Evolutionary conservation across 92 coral and sea anemone genomes (phyloP).

Genomic region (Micromussa lordhowensis): DNA sequence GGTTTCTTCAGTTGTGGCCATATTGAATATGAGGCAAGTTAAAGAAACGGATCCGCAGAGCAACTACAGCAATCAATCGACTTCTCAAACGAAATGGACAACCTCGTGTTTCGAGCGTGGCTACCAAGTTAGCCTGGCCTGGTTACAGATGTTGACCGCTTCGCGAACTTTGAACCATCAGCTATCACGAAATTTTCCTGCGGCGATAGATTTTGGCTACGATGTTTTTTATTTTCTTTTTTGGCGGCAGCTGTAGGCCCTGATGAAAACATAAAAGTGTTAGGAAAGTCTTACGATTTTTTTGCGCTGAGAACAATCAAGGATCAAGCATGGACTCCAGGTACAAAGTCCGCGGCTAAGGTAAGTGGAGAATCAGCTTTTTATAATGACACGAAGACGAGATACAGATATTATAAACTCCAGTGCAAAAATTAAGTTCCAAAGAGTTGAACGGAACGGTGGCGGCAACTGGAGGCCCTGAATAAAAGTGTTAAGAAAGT

Average conservation of each 20-base stretch:
- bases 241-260: neutral
- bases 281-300: neutral
- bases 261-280: neutral
- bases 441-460: neutral
- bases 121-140: conserved; percentile 20
- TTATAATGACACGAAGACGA: neutral
- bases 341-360: neutral
- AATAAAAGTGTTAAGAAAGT: too few relatives aligned
- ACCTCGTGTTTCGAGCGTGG: conserved; percentile 21
- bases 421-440: neutral
- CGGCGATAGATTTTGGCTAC: neutral
- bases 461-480: too few relatives aligned
- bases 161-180: too few relatives aligned
- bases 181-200: neutral
- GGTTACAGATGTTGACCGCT: neutral
- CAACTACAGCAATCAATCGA: neutral
- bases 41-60: neutral
- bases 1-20: conserved; percentile 87
- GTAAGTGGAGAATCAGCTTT: neutral
- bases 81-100: neutral
- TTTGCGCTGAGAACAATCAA: neutral
- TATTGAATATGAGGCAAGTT: conserved; percentile 9
- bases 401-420: too few relatives aligned
- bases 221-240: neutral
- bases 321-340: neutral